Base-by-base conservation (phyloP, 1,140 invertebrate genomes). In the Catajapyx aquilonaris region DNA sequence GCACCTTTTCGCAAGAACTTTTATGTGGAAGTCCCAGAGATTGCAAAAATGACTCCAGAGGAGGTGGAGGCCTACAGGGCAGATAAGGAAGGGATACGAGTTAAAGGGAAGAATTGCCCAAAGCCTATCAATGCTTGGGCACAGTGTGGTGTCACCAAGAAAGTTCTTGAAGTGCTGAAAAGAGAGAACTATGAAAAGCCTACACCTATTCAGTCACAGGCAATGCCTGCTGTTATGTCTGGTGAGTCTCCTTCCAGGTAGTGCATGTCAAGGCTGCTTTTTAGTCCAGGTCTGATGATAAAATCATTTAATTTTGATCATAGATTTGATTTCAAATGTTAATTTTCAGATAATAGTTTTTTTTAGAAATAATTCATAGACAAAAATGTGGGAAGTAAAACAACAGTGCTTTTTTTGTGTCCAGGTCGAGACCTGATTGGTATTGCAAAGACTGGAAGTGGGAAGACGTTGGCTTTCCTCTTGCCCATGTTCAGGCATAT, bases 401-500 rank as follows among this genome's bases (percentile, higher is more conserved):
- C 22, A 35, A 5, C 7, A 36, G 4, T 35, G 11, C 15, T 31
- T 25, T 13, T 28, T 4, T 39, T 38, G 30, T 33, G 39, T 43
- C 43, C 66, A 46, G 76, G 77, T 16, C 55, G 91, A 37, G 93
- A 99, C 65, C 64, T 99, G 21, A 98, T 99, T 52, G 94, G 94
- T 38, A 98, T 98, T 53, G 95, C 95, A 4, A 98, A 98, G 65
- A 98, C 95, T 17, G 93, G 91, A 44, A 95, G 87, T 55, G 95
- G 95, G 10, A 99, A 99, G 63, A 99, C 95, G 1, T 56, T 99
- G 16, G 94, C 94, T 1, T 99, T 99, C 57, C 69, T 99, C 11
- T 56, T 99, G 31, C 95, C 95, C 2, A 94, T 99, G 90, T 93
- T 98, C 55, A 66, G 95, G 34, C 95, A 99, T 47, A 88, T 99